Evolutionary conservation across 2,797 vertebrate genomes (phyloP), one percentile per base, ranked within the genome.

Genomic region (Streptopelia turtur): DNA sequence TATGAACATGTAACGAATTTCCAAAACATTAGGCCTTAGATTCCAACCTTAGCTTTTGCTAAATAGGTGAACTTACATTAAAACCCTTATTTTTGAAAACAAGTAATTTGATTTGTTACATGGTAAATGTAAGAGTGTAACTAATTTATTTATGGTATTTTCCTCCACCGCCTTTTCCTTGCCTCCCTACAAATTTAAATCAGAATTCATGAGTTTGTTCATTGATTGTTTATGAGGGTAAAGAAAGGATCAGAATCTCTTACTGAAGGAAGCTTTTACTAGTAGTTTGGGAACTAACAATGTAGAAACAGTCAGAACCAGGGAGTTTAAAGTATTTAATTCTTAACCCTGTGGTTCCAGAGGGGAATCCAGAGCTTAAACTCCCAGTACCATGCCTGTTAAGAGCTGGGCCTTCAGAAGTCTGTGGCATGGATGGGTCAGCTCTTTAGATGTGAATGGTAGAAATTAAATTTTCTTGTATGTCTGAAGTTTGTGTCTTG

Each of bases 1-100:
- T n/a, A 2, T 56, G 37, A 78, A 28, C 6, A 6, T 50, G 24
- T 47, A 35, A 43, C 0, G 0, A 28, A 47, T 65, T 94, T 76
- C 43, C 6, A 35, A 76, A 82, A 53, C 10, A 11, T 70, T 79
- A 66, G 23, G 28, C 16, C 7, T 93, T 88, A 11, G 13, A 24
- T 49, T 65, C 16, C 14, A 53, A 6, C 31, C 25, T 53, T 80
- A 66, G 8, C 7, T 80, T 83, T 90, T 80, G 8, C 31, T 79
- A 76, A 66, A 39, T 45, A 72, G 55, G 56, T 12, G 33, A 55
- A 41, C 21, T 21, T 45, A 16, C 0, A 53, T 17, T 41, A 47
- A 79, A 47, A 16, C 13, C 10, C 9, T 63, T 74, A 21, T 74
- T 85, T 68, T 43, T 72, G 11, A 57, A 60, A 30, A 41, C 0